Evolutionary conservation across 2,888 invertebrate genomes (phyloP).

Genomic region (Polyploca ridens): DNA sequence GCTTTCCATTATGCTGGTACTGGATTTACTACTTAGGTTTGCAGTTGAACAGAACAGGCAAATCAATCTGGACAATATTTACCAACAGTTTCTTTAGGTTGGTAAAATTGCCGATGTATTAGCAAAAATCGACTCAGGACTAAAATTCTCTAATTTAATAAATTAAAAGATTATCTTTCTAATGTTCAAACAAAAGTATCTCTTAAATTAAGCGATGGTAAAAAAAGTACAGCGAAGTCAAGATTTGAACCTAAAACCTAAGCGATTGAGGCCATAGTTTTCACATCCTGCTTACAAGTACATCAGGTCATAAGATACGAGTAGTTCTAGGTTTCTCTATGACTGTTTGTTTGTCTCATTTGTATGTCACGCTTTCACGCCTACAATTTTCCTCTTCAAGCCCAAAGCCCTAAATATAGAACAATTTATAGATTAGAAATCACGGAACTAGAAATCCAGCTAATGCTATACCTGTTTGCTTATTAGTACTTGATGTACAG

Average conservation of each 20-base stretch:
- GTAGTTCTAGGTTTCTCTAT: conserved; percentile 1
- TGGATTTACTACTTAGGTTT: not conserved
- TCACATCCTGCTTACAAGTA: not conserved
- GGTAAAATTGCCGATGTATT: no score
- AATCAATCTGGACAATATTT: not conserved
- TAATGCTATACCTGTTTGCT: conserved; percentile 46
- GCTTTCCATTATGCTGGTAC: conserved; percentile 7
- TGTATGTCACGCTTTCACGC: conserved; percentile 3
- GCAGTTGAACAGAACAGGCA: not conserved
- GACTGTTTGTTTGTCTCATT: conserved; percentile 2
- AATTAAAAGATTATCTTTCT: no score
- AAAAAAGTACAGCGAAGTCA: not conserved
- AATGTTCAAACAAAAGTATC: not conserved
- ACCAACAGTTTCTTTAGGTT: not conserved
- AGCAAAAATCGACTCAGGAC: no score
- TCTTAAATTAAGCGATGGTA: not conserved
- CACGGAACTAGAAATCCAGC: conserved; percentile 50
- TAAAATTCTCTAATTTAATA: no score
- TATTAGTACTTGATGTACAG: conserved; percentile 41
- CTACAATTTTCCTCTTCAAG: not conserved
- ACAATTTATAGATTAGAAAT: conserved; percentile 49
- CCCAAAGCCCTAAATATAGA: conserved; percentile 20
- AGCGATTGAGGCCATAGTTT: not conserved
- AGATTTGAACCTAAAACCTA: not conserved
- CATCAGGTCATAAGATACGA: not conserved